These are phyloP conservation scores for Campoplex nolae DNA, from an alignment of 2,888 invertebrate genomes.

Conservation along the genomic window DNA sequence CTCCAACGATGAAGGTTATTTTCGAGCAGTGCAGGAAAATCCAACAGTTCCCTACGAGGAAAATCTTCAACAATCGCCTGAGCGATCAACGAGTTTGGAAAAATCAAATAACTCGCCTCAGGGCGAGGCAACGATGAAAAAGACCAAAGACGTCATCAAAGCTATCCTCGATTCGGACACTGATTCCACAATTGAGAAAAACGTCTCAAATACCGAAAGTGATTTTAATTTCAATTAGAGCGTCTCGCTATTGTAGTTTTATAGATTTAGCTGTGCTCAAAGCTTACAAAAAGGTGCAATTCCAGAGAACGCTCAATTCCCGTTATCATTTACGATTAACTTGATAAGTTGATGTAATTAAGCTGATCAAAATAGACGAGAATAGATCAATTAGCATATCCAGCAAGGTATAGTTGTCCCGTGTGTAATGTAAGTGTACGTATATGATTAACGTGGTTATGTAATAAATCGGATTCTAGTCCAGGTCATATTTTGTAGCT, in stretches of 20 bases:
- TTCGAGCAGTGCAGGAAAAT: background rate
- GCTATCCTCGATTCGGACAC: slow-evolving; percentile 81
- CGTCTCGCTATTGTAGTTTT: slow-evolving; percentile 10
- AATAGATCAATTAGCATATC: background rate
- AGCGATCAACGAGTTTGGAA: slow-evolving; percentile 26
- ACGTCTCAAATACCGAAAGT: slow-evolving; percentile 81
- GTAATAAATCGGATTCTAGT: slow-evolving; percentile 36
- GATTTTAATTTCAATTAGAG: slow-evolving; percentile 82
- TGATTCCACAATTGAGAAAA: slow-evolving; percentile 81
- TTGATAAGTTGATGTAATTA: background rate
- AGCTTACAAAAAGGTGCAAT: slow-evolving; percentile 21
- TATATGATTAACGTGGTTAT: slow-evolving; percentile 19
- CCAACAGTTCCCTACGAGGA: background rate
- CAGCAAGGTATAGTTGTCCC: slow-evolving; percentile 15
- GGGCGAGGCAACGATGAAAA: slow-evolving; percentile 65
- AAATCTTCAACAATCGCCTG: slow-evolving; percentile 23
- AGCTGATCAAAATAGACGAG: background rate
- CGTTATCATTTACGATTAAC: background rate
- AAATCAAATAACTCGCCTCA: slow-evolving; percentile 47
- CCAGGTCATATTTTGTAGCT: background rate
- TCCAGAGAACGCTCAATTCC: slow-evolving; percentile 8
- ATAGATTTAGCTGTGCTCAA: slow-evolving; percentile 13
- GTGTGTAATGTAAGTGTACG: slow-evolving; percentile 20
- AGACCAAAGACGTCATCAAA: slow-evolving; percentile 78
- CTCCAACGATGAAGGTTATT: slow-evolving; percentile 43